phyloP scores from a whole-genome alignment of 2,797 vertebrate genomes.

The Enteromius thamalakanensis region DNA sequence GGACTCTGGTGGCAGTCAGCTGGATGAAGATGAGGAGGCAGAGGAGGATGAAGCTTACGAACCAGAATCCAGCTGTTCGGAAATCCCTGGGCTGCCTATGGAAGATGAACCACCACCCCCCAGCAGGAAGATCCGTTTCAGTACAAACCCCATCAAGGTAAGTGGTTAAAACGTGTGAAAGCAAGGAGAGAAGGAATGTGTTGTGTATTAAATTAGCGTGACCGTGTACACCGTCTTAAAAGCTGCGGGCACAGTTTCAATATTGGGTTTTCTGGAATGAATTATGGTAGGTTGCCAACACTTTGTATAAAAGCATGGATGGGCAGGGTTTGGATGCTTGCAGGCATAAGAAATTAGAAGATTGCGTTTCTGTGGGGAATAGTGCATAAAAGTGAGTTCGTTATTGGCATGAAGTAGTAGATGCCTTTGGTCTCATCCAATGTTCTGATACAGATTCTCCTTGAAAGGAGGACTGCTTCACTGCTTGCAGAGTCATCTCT shows the following conservation, averaged over 20 bases:
- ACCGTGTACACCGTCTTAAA: neutral
- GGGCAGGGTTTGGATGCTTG: neutral
- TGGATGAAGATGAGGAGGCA: slow-evolving; percentile 88
- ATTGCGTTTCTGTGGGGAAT: neutral
- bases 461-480: slow-evolving; percentile 10
- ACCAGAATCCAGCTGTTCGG: slow-evolving; percentile 88
- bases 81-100: slow-evolving; percentile 87
- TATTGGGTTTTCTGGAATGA: neutral
- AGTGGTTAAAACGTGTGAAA: slow-evolving; percentile 62
- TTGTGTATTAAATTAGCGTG: neutral
- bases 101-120: slow-evolving; percentile 85
- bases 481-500: slow-evolving; percentile 13
- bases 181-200: neutral
- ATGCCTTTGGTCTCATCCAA: slow-evolving; percentile 5
- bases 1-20: slow-evolving; percentile 94
- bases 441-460: neutral
- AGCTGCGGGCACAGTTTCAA: slow-evolving; percentile 11
- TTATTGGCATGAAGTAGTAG: neutral
- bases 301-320: neutral
- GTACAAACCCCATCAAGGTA: slow-evolving; percentile 91
- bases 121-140: slow-evolving; percentile 91
- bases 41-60: slow-evolving; percentile 85
- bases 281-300: neutral
- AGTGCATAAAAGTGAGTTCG: neutral
- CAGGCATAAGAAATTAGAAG: neutral